Percentiles rank a stretch among this genome's conserved stretches.
Evolutionary conservation across 2,888 invertebrate species (phyloP).

Genomic region (Hypomecis atomaria): DNA sequence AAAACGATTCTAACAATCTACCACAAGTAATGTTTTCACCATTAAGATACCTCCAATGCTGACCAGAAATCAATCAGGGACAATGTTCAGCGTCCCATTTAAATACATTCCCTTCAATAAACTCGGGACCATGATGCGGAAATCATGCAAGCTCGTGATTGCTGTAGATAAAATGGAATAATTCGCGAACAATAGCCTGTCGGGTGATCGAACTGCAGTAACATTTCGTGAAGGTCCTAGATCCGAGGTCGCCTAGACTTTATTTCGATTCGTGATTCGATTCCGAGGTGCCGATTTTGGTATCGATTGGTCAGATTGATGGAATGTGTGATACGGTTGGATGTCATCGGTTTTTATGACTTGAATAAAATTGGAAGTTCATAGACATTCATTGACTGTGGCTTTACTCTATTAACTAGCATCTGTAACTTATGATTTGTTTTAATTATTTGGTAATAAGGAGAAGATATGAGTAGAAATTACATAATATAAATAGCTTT

Average conservation of each 20-base stretch:
- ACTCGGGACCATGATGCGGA: conserved; percentile 76
- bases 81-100: too few species aligned
- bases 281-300: conserved; percentile 33
- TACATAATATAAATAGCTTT: too few species aligned
- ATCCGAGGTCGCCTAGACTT: conserved; percentile 68
- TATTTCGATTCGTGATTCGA: conserved; percentile 49
- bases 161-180: conserved; percentile 78
- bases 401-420: too few species aligned
- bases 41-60: too few species aligned
- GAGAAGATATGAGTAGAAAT: too few species aligned
- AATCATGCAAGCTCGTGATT: conserved; percentile 70
- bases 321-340: conserved; percentile 9
- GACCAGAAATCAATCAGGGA: too few species aligned
- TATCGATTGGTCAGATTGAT: conserved; percentile 29
- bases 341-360: neutral
- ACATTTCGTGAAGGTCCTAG: conserved; percentile 81
- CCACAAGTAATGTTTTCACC: too few species aligned
- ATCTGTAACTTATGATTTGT: too few species aligned
- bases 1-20: too few species aligned
- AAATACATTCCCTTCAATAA: conserved; percentile 26
- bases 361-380: neutral
- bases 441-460: too few species aligned
- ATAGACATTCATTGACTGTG: too few species aligned
- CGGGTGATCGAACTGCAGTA: conserved; percentile 76
- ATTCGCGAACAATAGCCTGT: conserved; percentile 75